Evolutionary conservation across 2,113 vertebrate genomes (phyloP).

Genomic region (Orthochromis malagaraziensis): DNA sequence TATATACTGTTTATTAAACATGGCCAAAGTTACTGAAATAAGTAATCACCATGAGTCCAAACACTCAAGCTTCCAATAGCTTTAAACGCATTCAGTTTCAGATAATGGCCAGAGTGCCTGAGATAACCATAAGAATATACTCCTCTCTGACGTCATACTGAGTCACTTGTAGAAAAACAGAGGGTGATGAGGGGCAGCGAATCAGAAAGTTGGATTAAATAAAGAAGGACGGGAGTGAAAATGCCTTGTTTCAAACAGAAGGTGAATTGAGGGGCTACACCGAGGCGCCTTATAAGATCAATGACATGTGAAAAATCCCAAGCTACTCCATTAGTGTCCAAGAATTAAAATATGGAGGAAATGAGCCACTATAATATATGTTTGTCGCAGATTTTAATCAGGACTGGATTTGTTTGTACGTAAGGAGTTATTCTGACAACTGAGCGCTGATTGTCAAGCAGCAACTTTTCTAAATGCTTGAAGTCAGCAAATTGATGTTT

Average conservation of each 20-base stretch:
- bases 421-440: neutral
- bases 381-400: neutral
- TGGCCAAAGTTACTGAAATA: neutral
- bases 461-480: neutral
- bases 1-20: neutral
- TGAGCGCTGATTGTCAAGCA: neutral
- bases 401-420: neutral
- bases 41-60: neutral
- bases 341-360: neutral
- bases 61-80: neutral
- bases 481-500: neutral
- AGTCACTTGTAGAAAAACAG: neutral
- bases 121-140: neutral
- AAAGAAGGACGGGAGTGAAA: neutral
- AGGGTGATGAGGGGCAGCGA: fast-evolving
- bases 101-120: neutral
- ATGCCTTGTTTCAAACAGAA: neutral
- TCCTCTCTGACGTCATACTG: neutral
- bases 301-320: neutral
- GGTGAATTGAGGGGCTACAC: neutral
- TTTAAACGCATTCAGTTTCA: neutral
- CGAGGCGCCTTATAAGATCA: neutral
- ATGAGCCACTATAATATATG: neutral
- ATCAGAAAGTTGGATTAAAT: neutral
- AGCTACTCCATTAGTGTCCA: neutral